A percentile compares a stretch with the other conserved stretches of the same genome.
Evolutionary conservation across 2,888 invertebrate genomes (phyloP).

Genomic region (Pandemis corylana): DNA sequence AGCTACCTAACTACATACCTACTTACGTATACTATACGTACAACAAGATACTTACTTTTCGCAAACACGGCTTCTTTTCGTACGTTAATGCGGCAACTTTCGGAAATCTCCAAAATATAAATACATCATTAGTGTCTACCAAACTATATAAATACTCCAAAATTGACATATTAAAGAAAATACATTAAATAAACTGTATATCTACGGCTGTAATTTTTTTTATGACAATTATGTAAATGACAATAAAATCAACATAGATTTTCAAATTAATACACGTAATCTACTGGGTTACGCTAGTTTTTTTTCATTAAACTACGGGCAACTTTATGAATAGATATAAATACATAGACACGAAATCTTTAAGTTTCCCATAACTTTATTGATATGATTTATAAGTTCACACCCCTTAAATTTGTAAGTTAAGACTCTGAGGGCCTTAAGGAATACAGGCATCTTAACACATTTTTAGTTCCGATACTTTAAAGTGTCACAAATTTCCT

Average conservation of each 20-base stretch:
- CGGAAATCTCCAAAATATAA: conserved; percentile 49
- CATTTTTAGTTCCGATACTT: background rate
- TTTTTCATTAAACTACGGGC: background rate
- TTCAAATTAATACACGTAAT: conserved; percentile 62
- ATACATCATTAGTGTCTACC: conserved; percentile 50
- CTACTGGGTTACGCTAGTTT: conserved; percentile 57
- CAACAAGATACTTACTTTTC: conserved; percentile 60
- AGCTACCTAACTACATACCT: no score
- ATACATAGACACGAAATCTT: no score
- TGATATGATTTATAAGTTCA: no score
- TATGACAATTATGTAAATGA: conserved; percentile 55
- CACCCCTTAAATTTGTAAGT: no score
- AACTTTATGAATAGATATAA: background rate
- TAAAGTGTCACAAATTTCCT: background rate
- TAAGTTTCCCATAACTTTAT: no score
- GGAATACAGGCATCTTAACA: background rate
- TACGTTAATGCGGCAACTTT: conserved; percentile 50
- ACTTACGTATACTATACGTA: no score
- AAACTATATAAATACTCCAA: conserved; percentile 67
- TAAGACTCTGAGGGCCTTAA: background rate
- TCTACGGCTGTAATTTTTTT: conserved; percentile 26
- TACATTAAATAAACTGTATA: conserved; percentile 58
- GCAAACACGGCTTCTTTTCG: conserved; percentile 65
- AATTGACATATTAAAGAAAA: conserved; percentile 74
- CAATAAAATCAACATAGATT: conserved; percentile 65